Conservation (phyloP, 2,888 invertebrate genomes). For the Ormyrus pomaceus region DNA sequence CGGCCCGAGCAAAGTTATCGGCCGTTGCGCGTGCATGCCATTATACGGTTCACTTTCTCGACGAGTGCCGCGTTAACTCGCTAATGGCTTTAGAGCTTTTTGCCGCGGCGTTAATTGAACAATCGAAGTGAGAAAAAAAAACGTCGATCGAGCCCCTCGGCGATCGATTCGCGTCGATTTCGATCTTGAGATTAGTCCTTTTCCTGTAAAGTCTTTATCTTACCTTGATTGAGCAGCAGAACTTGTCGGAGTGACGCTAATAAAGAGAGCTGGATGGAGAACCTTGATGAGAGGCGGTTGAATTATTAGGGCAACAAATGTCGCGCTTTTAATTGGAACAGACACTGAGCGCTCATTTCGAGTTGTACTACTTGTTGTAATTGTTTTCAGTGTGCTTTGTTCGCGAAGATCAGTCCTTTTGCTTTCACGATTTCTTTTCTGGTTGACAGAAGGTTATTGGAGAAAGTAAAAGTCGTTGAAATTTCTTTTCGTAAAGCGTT, state of each 20-base stretch:
- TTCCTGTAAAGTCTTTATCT: too few relatives aligned
- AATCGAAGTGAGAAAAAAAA: not conserved
- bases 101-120: not conserved
- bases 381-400: too few relatives aligned
- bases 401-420: too few relatives aligned
- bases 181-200: too few relatives aligned
- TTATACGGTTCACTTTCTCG: constrained; percentile 15
- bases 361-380: too few relatives aligned
- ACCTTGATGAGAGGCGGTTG: constrained; percentile 62
- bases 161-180: not conserved
- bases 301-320: constrained; percentile 67
- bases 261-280: constrained; percentile 24
- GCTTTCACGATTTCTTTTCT: too few relatives aligned
- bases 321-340: constrained; percentile 55
- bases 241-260: constrained; percentile 2
- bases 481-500: too few relatives aligned
- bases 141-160: not conserved
- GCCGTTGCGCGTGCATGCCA: not conserved
- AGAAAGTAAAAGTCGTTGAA: too few relatives aligned
- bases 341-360: not conserved
- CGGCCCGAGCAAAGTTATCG: constrained; percentile 6
- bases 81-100: constrained; percentile 20
- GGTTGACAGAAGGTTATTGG: too few relatives aligned
- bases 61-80: not conserved
- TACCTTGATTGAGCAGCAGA: too few relatives aligned